Evolutionary conservation across 2,888 invertebrate genomes (phyloP).

Genomic region (Odontothrips loti): DNA sequence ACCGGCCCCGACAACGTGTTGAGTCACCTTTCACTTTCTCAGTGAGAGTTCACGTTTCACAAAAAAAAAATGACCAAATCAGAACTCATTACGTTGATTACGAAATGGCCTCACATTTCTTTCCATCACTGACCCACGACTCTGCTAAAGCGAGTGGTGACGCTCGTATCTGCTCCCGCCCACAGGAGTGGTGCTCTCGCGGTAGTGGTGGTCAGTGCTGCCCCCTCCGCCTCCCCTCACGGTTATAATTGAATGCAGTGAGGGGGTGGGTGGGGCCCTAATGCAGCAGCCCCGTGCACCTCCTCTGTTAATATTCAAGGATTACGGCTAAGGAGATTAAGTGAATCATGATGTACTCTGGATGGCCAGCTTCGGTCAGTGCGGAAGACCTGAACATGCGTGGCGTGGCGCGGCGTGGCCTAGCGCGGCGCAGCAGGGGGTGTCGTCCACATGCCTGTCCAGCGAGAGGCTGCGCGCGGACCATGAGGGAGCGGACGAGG

Average conservation of each 20-base stretch:
- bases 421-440: neutral
- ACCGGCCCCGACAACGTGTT: too few relatives aligned
- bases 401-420: too few relatives aligned
- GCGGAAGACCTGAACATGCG: too few relatives aligned
- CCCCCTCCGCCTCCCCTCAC: neutral
- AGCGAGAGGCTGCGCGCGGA: neutral
- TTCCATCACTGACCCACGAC: too few relatives aligned
- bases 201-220: neutral
- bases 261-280: neutral
- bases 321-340: slow-evolving; percentile 24
- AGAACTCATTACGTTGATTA: too few relatives aligned
- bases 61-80: too few relatives aligned
- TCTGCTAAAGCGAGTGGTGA: too few relatives aligned
- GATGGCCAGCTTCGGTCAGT: too few relatives aligned
- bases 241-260: neutral
- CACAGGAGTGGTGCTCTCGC: neutral
- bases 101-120: too few relatives aligned
- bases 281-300: neutral
- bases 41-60: too few relatives aligned
- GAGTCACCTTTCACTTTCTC: too few relatives aligned
- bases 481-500: neutral
- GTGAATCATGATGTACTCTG: slow-evolving; percentile 13
- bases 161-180: neutral
- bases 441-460: neutral
- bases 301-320: slow-evolving; percentile 16